phyloP scores from a whole-genome alignment of 2,797 vertebrate species.

The Aplochiton taeniatus region DNA sequence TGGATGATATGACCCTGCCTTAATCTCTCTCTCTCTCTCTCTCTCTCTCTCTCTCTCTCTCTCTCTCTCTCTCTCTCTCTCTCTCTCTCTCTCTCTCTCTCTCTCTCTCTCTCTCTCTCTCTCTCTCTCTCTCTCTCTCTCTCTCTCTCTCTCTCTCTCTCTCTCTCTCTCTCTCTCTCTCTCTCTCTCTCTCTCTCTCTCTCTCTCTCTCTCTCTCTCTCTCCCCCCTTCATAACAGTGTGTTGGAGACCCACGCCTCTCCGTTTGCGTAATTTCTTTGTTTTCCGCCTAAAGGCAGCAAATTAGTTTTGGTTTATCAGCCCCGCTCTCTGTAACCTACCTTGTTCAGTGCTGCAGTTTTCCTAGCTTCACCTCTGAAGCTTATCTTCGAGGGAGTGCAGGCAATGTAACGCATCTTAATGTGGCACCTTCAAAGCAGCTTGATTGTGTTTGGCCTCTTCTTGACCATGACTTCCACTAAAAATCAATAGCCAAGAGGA shows the following conservation, averaged over 20 bases:
- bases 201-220: not conserved
- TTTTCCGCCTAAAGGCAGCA: slow-evolving; percentile 1
- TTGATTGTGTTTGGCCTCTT: slow-evolving; percentile 8
- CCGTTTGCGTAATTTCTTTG: slow-evolving; percentile 1
- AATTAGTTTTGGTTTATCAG: not conserved
- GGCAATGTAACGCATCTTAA: not conserved
- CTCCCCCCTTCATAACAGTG: not conserved
- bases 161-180: not conserved
- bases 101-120: not conserved
- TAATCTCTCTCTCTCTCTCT: slow-evolving; percentile 1
- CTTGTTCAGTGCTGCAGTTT: slow-evolving; percentile 3
- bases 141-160: not conserved
- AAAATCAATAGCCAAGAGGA: not conserved
- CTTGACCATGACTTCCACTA: slow-evolving; percentile 10
- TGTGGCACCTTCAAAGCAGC: not conserved
- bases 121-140: not conserved
- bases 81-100: slow-evolving; percentile 7
- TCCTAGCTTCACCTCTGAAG: not conserved
- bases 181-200: no score
- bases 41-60: not conserved
- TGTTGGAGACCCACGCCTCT: not conserved
- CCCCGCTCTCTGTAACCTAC: not conserved
- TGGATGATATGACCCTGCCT: slow-evolving; percentile 30
- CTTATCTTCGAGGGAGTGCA: not conserved
- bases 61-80: not conserved